These are phyloP conservation scores for Mythimna albipuncta DNA, from an alignment of 2,888 invertebrate genomes.

Conservation along the genomic window DNA sequence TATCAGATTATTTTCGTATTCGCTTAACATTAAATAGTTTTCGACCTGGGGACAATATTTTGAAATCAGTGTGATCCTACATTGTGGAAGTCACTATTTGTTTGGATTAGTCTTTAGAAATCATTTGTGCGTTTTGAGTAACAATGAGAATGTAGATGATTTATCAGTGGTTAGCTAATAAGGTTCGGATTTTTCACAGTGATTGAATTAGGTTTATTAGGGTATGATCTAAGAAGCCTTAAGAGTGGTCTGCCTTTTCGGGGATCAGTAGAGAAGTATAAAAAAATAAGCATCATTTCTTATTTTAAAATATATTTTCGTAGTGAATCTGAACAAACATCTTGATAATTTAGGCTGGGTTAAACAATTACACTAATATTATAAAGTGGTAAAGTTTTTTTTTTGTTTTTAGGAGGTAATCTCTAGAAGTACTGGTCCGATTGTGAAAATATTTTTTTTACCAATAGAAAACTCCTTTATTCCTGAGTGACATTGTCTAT, in stretches of 20 bases:
- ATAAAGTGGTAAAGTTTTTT: no score
- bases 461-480: no score
- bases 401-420: no score
- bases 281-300: no score
- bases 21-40: constrained; percentile 96
- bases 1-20: constrained; percentile 96
- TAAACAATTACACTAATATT: no score
- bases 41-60: constrained; percentile 91
- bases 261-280: no score
- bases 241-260: background rate
- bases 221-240: background rate
- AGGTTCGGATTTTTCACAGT: background rate
- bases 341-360: background rate
- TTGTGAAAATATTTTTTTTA: no score
- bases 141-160: background rate
- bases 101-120: background rate
- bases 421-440: no score
- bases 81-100: background rate
- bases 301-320: no score
- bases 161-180: no score
- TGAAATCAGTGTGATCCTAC: background rate
- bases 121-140: background rate
- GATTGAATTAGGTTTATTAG: background rate
- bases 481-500: no score
- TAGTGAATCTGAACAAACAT: no score